Conservation (phyloP, 2,113 vertebrate species). For the Panurus biarmicus region DNA sequence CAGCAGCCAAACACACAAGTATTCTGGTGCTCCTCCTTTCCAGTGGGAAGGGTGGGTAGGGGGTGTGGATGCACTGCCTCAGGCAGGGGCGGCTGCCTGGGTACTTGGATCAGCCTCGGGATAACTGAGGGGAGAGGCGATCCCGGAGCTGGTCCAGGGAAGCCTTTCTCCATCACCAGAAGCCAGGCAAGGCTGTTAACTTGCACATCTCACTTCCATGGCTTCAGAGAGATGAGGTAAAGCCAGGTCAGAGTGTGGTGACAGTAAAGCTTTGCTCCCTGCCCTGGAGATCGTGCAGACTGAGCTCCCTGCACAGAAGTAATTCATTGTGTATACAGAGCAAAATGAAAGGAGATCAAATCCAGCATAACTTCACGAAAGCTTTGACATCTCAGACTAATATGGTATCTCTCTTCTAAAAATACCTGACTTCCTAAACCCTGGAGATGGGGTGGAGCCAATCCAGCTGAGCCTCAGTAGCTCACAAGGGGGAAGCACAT, state of each 20-base stretch:
- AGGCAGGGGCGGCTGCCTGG: background rate
- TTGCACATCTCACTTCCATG: accelerated
- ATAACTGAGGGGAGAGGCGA: background rate
- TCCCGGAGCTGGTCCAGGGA: accelerated
- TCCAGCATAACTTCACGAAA: background rate
- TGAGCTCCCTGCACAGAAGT: background rate
- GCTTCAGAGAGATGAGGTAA: background rate
- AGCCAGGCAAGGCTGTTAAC: background rate
- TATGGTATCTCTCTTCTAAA: background rate
- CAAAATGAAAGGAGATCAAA: background rate
- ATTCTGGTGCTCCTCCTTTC: accelerated
- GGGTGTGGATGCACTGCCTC: background rate
- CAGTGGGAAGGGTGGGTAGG: background rate
- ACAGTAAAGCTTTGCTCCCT: background rate
- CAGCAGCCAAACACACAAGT: accelerated
- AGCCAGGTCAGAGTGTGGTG: background rate
- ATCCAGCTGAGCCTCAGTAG: background rate
- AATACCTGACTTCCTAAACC: background rate
- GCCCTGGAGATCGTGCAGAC: background rate
- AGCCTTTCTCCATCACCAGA: background rate
- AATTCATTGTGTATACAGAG: background rate
- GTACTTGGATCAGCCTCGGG: accelerated
- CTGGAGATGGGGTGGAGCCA: background rate
- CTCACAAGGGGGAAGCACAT: background rate
- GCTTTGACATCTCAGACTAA: background rate